phyloP scores from a whole-genome alignment of 2,888 invertebrate species.

The Oasisia sp. region DNA sequence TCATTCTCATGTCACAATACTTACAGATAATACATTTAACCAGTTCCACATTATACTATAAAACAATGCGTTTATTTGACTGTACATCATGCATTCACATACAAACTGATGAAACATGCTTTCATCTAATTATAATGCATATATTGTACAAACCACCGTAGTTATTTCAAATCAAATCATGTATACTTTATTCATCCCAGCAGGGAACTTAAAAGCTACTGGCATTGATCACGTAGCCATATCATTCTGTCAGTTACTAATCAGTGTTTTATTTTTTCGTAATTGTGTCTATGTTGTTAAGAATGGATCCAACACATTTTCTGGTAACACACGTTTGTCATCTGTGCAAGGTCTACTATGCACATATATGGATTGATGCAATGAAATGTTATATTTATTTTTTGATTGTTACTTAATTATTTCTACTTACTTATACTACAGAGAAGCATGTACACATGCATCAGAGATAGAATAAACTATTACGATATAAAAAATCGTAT shows the following conservation, averaged over 20 bases:
- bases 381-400: too few species aligned
- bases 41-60: background rate
- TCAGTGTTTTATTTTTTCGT: background rate
- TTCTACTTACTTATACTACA: too few species aligned
- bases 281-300: too few species aligned
- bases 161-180: slow-evolving; percentile 5
- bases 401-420: too few species aligned
- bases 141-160: background rate
- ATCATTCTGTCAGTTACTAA: background rate
- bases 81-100: background rate
- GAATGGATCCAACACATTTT: too few species aligned
- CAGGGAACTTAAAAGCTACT: background rate
- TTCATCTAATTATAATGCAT: background rate
- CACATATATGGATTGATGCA: too few species aligned
- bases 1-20: background rate
- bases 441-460: too few species aligned
- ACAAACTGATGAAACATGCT: background rate
- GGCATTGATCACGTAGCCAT: background rate
- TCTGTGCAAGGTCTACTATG: too few species aligned
- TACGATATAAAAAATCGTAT: too few species aligned
- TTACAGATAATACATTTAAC: background rate
- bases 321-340: too few species aligned
- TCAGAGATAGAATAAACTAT: too few species aligned
- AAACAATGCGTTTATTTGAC: background rate
- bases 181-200: background rate